Evolutionary conservation across 2,888 invertebrate species (phyloP), one percentile per base, ranked within the genome.

Genomic region (Cyclophora albipunctata): DNA sequence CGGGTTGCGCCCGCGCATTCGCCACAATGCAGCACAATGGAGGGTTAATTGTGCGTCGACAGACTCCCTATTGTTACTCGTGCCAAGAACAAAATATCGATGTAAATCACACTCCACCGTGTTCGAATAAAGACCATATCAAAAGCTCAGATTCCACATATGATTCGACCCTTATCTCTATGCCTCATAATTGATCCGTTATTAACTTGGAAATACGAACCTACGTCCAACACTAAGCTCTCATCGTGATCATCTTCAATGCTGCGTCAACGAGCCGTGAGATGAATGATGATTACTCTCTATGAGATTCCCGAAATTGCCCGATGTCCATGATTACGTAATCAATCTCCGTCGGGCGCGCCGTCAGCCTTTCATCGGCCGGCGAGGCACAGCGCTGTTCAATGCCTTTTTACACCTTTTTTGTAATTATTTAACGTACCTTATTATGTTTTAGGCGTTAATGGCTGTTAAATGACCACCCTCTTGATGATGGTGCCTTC

Each of bases 1-100:
- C 60, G 54, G 63, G 59, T 63, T 68, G 78, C 77, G 78, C 78
- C 73, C 75, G 78, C 79, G 75, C 80, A 69, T 66, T 57, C 59
- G 53, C 60, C 64, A 80, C 78, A 80, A 78, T 78, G 66, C 52
- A 62, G 55, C 68, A 84, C 84, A 84, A 87, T 85, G 73, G 78
- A 69, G 62, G 61, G 78, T 83, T 87, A 86, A 88, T 88, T 87
- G 84, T 85, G 75, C 82, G 84, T 76, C 81, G 85, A 87, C 85
- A 85, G 73, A 75, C 67, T 75, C 75, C 68, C 66, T 67, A 72
- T 76, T 77, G 78, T 77, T 77, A 69, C 66, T 63, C 57, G 62
- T 60, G 55, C 59, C 63, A 62, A 69, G 63, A 64, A 66, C 66
- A 67, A 68, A 63, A 60, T 58, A 54, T 59, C 67, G 52, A 66